phyloP scores from a whole-genome alignment of 2,113 vertebrate genomes.

The Cavia aperea region DNA sequence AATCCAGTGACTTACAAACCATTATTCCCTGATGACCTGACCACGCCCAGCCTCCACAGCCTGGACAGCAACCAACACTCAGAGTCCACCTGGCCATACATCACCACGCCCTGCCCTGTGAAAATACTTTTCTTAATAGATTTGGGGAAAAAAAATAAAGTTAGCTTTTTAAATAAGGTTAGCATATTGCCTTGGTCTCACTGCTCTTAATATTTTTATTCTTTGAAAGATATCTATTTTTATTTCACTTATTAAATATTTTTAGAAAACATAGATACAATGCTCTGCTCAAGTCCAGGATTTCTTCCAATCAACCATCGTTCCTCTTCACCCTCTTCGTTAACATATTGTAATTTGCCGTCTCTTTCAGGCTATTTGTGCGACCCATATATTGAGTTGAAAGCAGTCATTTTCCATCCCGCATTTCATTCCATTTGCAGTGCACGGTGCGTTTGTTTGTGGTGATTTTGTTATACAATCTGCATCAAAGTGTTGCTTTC shows the following conservation, averaged over 20 bases:
- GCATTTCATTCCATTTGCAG: not conserved
- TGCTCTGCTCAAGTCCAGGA: not conserved
- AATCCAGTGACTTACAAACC: not conserved
- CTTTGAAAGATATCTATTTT: not conserved
- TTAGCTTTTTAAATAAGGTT: not conserved
- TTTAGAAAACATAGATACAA: conserved; percentile 3
- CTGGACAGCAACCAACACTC: not conserved
- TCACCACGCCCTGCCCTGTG: too few relatives aligned
- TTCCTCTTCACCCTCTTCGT: not conserved
- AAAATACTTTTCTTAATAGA: conserved; percentile 8
- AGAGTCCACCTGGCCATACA: not conserved
- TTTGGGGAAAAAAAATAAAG: not conserved
- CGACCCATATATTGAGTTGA: not conserved
- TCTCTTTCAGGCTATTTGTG: not conserved
- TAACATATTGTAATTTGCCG: not conserved
- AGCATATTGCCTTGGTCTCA: not conserved
- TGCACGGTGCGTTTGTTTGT: not conserved
- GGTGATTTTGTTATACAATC: not conserved
- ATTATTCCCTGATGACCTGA: not conserved
- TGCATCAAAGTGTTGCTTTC: not conserved
- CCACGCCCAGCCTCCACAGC: not conserved
- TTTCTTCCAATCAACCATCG: not conserved
- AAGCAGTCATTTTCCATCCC: not conserved
- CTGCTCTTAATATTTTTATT: conserved; percentile 1
- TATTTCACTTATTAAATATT: not conserved